Base-by-base conservation (phyloP, 92 coral and sea anemone genomes). In the Desmophyllum pertusum region DNA sequence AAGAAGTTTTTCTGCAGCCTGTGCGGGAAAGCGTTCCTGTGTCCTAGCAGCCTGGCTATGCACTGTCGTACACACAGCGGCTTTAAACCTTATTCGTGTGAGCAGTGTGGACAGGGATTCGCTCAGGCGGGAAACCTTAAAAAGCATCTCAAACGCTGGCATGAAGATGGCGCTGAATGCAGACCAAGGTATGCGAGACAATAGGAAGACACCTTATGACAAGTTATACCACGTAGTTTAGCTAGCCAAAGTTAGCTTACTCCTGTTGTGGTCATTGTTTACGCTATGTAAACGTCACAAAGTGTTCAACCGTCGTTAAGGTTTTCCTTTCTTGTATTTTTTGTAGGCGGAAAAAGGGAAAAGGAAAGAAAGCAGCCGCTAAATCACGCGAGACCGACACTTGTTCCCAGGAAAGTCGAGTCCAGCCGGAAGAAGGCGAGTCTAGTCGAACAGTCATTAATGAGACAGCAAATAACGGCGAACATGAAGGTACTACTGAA, bases 31-130 rank as follows among this genome's bases (percentile, higher is more conserved):
- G 95, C 98, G 33, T 94, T 94, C 77, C 64, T 90, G n/a, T 94
- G 98, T 52, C 93, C 98, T 3, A 94, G 98, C 80, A 94, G 98
- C 70, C 91, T 94, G 25, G 88, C 93, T 63, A 94, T 94, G 98
- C 98, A 94, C 70, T 94, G 98, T 63, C 85, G 98, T 10, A 91
- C 95, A 0, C 98, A 94, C 71, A 76, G 90, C 0, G 98, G 98
- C 4, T 81, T 68, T 55, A 94, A 94, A 53, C 98, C 98, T 3
- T 94, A 66, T 76, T 38, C 85, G 15, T 94, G 98, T 79, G 88
- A 87, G 13, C 67, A 83, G 30, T 94, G 98, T 40, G 84, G 88
- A 23, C 90, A 84, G 35, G 84, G 89, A 37, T 94, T 94, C 46
- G 92, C 95, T 53, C 98, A 94, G 71, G 90, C 89, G 0, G 98